Percentiles rank a stretch among this genome's conserved stretches.
phyloP scores from a whole-genome alignment of 2,797 vertebrate species.

The Aulostomus chinensis region DNA sequence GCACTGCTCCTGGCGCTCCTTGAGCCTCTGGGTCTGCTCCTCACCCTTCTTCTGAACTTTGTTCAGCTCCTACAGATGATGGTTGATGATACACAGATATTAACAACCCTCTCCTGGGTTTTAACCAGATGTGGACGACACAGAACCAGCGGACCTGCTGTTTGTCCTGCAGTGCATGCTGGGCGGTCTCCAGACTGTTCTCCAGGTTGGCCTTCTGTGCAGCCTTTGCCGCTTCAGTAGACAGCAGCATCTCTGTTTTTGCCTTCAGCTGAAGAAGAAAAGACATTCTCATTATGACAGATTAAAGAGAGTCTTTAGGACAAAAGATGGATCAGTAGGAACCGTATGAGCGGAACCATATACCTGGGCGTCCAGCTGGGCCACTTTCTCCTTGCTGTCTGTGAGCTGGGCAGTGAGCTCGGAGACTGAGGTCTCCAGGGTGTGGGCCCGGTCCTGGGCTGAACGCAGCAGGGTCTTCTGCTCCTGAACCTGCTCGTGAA shows the following conservation, averaged over 20 bases:
- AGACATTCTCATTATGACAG: neutral
- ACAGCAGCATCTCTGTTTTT: conserved; percentile 94
- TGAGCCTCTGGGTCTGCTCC: conserved; percentile 84
- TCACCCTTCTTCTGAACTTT: conserved; percentile 87
- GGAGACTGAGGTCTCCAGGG: conserved; percentile 84
- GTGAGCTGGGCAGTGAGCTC: conserved; percentile 89
- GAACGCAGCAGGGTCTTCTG: conserved; percentile 91
- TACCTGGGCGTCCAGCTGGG: conserved; percentile 93
- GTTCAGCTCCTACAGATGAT: conserved; percentile 85
- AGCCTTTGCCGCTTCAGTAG: conserved; percentile 93
- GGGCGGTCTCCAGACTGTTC: conserved; percentile 93
- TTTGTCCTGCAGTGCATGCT: conserved; percentile 96
- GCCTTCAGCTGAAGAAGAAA: conserved; percentile 87
- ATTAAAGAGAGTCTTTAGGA: neutral
- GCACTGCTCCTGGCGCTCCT: conserved; percentile 89
- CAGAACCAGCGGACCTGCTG: conserved; percentile 83
- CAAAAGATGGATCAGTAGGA: no score
- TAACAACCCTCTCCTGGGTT: neutral
- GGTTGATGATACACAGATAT: no score
- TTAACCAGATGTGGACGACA: neutral
- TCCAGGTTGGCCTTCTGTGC: conserved; percentile 94
- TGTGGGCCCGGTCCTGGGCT: conserved; percentile 89
- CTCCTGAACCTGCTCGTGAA: conserved; percentile 96
- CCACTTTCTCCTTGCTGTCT: conserved; percentile 92
- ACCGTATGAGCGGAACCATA: no score